Evolutionary conservation across 2,888 invertebrate genomes (phyloP), one percentile per base, ranked within the genome.

Genomic region (Scelioninae gen. 1): DNA sequence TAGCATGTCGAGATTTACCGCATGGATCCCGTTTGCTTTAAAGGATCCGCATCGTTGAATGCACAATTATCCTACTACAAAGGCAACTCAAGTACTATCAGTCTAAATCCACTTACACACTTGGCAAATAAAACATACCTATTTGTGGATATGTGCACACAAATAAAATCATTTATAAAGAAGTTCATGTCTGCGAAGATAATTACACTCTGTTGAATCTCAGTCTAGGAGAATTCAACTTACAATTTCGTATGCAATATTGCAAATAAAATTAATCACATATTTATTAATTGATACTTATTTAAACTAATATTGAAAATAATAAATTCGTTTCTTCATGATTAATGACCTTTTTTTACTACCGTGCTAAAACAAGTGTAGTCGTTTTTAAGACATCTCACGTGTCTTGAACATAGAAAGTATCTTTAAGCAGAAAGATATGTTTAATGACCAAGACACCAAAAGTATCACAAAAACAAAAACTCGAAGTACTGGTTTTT

Each of bases 41-140:
- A 56, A 83, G 78, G 83, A 85, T 83, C 69, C 78, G 79, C 79
- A 82, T 82, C 72, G 77, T 58, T 85, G 77, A 78, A 83, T 79
- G 86, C 82, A 84, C 84, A 87, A 87, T 86, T 86, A 85, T 83
- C 74, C 51, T 79, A 84, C 83, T 83, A 83, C 78, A 86, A 83
- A 84, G 77, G 80, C 84, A 83, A 85, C 66, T 75, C 68, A 13
- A n/a, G 72, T 79, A 60, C 81, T 68, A 83, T 76, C 83, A 66
- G 82, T 63, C 72, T 71, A 72, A 75, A 62, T 62, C 55, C 56
- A 68, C 68, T 56, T 29, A 74, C 62, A 78, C 71, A 38, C 32
- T 11, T 9, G 5, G 15, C 51, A 43, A 13, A 34, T 58, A 16
- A 79, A 53, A 62, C 38, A 31, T 62, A 49, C 43, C 11, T 66